Base-by-base conservation (phyloP, 2,888 invertebrate genomes). In the Aporophyla nigra region DNA sequence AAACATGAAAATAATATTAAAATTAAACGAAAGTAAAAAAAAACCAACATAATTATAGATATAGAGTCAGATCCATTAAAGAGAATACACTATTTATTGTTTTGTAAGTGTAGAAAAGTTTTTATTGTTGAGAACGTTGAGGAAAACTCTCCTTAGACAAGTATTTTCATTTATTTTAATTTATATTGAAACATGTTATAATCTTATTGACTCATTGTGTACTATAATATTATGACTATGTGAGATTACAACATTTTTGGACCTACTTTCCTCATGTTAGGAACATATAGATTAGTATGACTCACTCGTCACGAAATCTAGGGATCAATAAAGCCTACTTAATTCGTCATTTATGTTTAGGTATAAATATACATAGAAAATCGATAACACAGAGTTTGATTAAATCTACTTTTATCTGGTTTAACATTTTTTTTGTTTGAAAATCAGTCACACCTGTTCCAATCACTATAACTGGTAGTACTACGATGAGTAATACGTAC, bases 321-420 rank as follows among this genome's bases (percentile, higher is more conserved):
- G 19, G 19, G 54, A 71, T 71, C n/a, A 24, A 80, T 76, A 59
- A 79, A 59, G 33, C 12, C 5, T 53, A 69, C 51, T 40, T 43
- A 54, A 46, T 74, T 77, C 16, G 24, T 59, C 49, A 74, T 59
- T 74, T 49, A 56, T 27, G 4, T 46, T 56, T 72, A 54, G 6
- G 33, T 33, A 33, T 33, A 46, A 27, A 43, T 71, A 12, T 16
- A 43, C 24, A 33, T 21, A 27, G 24, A 10, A 77, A 43, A 40
- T 16, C 14, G 56, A 58, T 58, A 58, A 56, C 12, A 59, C 19
- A 21, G 16, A 59, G 49, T 56, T 54, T 79, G n/a, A 76, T 68
- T 59, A 24, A 46, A 76, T 78, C 24, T 14, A 53, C 24, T 2
- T 33, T 21, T 58, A 78, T 43, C 67, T 66, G 51, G 56, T 58